A percentile compares a stretch with the other conserved stretches of the same genome.
Conservation (phyloP, 2,888 invertebrate genomes). For the Heliconius charithonia region DNA sequence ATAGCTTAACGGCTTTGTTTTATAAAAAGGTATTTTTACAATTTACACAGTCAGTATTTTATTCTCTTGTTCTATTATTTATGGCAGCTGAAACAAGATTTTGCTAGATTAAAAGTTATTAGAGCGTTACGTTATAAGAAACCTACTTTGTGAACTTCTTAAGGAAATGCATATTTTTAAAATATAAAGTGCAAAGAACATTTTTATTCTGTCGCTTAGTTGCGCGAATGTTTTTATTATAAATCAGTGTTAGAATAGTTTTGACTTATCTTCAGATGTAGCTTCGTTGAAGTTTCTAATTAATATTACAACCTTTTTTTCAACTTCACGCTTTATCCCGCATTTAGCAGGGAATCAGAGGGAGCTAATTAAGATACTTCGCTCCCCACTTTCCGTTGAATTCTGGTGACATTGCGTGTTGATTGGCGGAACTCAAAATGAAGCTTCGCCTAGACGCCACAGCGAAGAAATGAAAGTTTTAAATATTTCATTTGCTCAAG, state of each 20-base stretch:
- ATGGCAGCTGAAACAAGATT: slow-evolving; percentile 26
- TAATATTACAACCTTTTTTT: too few relatives aligned
- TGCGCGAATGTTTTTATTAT: slow-evolving; percentile 3
- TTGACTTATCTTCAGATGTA: neutral
- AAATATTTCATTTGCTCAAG: too few relatives aligned
- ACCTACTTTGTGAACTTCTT: slow-evolving; percentile 24
- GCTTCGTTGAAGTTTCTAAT: neutral
- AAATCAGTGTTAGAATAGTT: neutral
- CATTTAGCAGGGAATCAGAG: too few relatives aligned
- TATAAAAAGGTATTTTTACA: slow-evolving; percentile 20
- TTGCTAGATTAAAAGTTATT: slow-evolving; percentile 33
- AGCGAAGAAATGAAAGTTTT: too few relatives aligned
- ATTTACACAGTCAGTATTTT: slow-evolving; percentile 23
- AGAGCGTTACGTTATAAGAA: slow-evolving; percentile 28
- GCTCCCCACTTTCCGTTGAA: too few relatives aligned
- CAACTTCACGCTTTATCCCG: too few relatives aligned
- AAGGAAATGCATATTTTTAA: slow-evolving; percentile 21
- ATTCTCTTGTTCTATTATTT: slow-evolving; percentile 21
- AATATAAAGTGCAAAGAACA: slow-evolving; percentile 17
- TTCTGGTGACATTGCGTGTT: too few relatives aligned
- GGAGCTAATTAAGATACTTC: too few relatives aligned
- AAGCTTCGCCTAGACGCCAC: too few relatives aligned
- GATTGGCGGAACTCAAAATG: too few relatives aligned
- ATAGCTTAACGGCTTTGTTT: slow-evolving; percentile 20
- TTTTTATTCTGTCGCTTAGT: slow-evolving; percentile 20